Evolutionary conservation across 2,888 invertebrate species (phyloP).

Genomic region (Siphonodentalium dalli): DNA sequence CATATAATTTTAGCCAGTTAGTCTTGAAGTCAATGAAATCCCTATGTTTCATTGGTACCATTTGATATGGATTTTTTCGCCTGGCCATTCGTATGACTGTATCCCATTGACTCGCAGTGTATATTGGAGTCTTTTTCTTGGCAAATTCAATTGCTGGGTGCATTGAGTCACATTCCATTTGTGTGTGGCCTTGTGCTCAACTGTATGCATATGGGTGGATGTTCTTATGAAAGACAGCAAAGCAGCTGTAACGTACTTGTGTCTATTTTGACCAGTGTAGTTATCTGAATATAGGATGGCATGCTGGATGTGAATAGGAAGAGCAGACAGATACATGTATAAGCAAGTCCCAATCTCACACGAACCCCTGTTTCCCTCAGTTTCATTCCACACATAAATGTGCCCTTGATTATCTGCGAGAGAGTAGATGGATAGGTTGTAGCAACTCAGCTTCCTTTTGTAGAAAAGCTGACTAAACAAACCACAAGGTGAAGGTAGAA

Average conservation of each 20-base stretch:
- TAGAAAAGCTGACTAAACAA: conserved; percentile 4
- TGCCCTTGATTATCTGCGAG: conserved; percentile 5
- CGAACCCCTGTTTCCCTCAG: conserved; percentile 9
- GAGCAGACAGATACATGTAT: not conserved
- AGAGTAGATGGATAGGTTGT: conserved; percentile 1
- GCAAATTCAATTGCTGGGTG: conserved; percentile 9
- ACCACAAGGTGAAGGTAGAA: not conserved
- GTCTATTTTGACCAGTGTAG: conserved; percentile 12
- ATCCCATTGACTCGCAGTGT: not conserved
- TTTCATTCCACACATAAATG: conserved; percentile 15
- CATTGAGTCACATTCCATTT: conserved; percentile 21
- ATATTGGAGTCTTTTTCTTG: not conserved
- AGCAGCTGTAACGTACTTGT: conserved; percentile 1
- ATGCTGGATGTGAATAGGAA: conserved; percentile 1
- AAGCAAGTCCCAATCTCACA: conserved; percentile 9
- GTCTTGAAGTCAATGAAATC: not conserved
- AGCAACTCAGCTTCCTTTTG: conserved; percentile 3
- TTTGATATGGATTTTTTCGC: not conserved
- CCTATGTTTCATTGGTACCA: not conserved
- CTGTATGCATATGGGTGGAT: no score
- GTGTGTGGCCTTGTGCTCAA: conserved; percentile 24
- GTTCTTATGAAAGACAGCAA: no score
- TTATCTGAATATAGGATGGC: conserved; percentile 8
- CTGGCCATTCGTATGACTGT: not conserved
- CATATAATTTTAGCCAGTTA: not conserved